These are phyloP conservation scores for Microtus ochrogaster DNA, from an alignment of 2,113 vertebrate genomes.

Conservation along the genomic window DNA sequence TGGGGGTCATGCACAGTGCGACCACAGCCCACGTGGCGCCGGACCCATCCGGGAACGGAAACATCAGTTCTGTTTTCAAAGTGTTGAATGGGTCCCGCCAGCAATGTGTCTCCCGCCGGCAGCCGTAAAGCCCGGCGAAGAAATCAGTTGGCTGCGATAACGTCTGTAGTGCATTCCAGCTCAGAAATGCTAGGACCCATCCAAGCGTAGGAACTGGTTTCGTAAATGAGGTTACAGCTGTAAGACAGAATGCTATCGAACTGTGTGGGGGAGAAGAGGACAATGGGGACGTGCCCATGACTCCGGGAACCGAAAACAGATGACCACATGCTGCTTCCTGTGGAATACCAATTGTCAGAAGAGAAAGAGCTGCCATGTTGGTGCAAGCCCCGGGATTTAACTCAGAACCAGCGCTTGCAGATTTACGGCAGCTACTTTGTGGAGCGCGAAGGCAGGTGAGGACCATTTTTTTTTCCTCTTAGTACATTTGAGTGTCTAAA, in stretches of 20 bases:
- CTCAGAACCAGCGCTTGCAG: neutral
- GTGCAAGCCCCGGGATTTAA: too few relatives aligned
- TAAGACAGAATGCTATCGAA: neutral
- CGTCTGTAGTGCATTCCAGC: neutral
- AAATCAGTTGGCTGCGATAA: neutral
- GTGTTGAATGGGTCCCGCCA: constrained; percentile 10
- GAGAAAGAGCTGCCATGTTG: neutral
- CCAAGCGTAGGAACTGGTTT: constrained; percentile 35
- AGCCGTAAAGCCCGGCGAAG: constrained; percentile 28
- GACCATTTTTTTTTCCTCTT: neutral
- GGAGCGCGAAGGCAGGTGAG: rapidly evolving
- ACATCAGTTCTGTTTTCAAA: constrained; percentile 65
- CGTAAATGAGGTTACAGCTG: neutral
- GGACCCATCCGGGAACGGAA: constrained; percentile 64
- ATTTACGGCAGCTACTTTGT: neutral
- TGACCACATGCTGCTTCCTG: neutral
- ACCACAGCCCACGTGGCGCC: neutral
- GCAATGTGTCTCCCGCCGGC: constrained; percentile 3
- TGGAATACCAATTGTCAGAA: neutral
- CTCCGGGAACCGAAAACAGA: neutral
- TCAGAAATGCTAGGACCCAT: neutral
- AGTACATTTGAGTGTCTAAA: neutral
- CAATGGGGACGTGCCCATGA: neutral
- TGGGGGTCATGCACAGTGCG: neutral
- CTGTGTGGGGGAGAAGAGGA: neutral